Evolutionary conservation across 2,797 vertebrate genomes (phyloP).

Genomic region (Aplochiton taeniatus): DNA sequence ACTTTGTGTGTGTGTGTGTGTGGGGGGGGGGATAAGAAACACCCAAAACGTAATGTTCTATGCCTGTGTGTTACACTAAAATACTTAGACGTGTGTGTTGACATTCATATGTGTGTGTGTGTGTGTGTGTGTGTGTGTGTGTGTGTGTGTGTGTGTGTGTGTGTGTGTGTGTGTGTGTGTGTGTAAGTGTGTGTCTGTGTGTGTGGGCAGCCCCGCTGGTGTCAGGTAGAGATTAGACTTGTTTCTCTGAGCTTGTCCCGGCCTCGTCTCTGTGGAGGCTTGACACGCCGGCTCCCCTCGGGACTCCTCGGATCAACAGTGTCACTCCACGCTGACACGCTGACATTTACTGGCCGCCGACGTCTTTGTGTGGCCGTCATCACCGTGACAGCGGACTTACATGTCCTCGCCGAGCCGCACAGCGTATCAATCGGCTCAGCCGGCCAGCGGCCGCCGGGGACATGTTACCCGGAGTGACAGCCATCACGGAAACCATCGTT

Average conservation of each 20-base stretch:
- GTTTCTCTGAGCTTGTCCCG: slow-evolving; percentile 38
- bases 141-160: background rate
- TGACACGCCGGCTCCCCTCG: slow-evolving; percentile 9
- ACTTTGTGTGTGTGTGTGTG: no score
- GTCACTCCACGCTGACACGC: slow-evolving; percentile 54
- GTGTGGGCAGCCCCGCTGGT: background rate
- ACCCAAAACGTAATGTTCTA: no score
- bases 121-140: slow-evolving; percentile 7
- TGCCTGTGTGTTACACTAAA: background rate
- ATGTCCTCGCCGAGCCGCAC: slow-evolving; percentile 45
- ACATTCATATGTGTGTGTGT: background rate
- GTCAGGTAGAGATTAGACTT: slow-evolving; percentile 36
- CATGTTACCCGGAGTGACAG: slow-evolving; percentile 14
- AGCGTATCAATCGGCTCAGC: slow-evolving; percentile 48
- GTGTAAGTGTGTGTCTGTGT: slow-evolving; percentile 12
- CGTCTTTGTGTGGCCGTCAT: slow-evolving; percentile 57
- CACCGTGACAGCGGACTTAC: slow-evolving; percentile 57
- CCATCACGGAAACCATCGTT: no score
- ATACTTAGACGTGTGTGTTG: background rate
- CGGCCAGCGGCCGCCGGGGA: slow-evolving; percentile 26
- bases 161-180: background rate
- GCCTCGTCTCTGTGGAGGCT: slow-evolving; percentile 35
- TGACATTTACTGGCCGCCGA: slow-evolving; percentile 64
- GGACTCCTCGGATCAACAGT: slow-evolving; percentile 37
- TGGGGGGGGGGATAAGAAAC: no score